These are phyloP conservation scores for Garra rufa DNA, from an alignment of 2,113 vertebrate genomes.

Conservation along the genomic window DNA sequence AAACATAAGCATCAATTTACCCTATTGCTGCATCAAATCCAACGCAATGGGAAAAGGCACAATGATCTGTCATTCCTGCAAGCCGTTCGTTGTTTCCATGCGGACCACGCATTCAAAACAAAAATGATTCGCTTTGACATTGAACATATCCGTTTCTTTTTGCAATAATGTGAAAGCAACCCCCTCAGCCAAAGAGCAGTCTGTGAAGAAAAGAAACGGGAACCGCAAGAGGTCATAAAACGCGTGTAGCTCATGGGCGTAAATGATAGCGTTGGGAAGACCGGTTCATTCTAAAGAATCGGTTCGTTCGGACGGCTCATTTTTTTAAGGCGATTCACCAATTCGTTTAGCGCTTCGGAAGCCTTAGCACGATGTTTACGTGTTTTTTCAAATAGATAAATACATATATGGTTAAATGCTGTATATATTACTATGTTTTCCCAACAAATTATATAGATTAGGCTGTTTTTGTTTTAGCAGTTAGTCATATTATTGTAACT, in stretches of 20 bases:
- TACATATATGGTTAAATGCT: background rate
- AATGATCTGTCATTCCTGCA: constrained; percentile 1
- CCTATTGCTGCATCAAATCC: background rate
- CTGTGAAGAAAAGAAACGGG: background rate
- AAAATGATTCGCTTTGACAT: background rate
- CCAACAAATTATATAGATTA: background rate
- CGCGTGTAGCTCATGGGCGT: constrained; percentile 29
- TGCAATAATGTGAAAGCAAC: background rate
- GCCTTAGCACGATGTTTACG: background rate
- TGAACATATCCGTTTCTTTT: background rate
- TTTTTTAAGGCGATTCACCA: background rate
- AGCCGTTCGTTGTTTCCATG: background rate
- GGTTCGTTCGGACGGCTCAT: background rate
- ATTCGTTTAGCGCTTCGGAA: background rate
- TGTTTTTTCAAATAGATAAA: too few species aligned
- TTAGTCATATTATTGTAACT: background rate
- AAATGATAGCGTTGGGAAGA: constrained; percentile 9
- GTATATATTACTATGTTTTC: background rate
- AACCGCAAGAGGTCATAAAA: constrained; percentile 19
- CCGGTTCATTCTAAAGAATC: constrained; percentile 8
- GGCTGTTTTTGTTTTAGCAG: background rate
- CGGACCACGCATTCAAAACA: constrained; percentile 24
- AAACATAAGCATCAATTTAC: background rate
- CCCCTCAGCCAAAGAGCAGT: background rate
- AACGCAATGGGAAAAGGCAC: constrained; percentile 5